Evolutionary conservation across 2,888 invertebrate species (phyloP).

Genomic region (Melinaea menophilus): DNA sequence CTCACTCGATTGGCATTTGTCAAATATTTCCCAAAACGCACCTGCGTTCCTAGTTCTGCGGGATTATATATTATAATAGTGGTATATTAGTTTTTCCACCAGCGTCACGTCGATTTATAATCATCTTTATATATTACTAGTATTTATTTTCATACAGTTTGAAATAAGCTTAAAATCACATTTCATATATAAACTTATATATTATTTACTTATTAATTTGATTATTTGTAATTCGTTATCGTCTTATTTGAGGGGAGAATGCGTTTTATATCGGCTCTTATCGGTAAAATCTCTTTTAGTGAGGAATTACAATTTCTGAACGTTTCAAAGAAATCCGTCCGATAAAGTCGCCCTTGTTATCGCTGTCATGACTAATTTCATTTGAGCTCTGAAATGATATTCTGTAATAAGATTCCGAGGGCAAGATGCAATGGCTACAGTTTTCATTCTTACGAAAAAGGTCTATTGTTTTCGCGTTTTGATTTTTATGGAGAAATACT

Average conservation of each 20-base stretch:
- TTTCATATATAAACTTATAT: too few species aligned
- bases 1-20: conserved; percentile 39
- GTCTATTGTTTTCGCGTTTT: conserved; percentile 8
- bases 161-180: too few species aligned
- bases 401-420: background rate
- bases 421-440: background rate
- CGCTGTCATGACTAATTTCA: conserved; percentile 17
- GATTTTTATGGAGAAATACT: conserved; percentile 5
- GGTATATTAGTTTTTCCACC: too few species aligned
- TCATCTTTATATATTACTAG: too few species aligned
- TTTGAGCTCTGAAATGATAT: conserved; percentile 4
- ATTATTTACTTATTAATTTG: background rate
- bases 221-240: background rate
- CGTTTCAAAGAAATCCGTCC: conserved; percentile 33
- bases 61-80: too few species aligned
- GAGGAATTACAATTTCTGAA: conserved; percentile 37
- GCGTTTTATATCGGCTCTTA: conserved; percentile 20
- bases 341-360: conserved; percentile 37
- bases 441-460: conserved; percentile 3
- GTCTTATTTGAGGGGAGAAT: conserved; percentile 16
- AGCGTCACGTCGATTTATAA: too few species aligned
- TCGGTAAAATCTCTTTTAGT: conserved; percentile 24
- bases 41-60: conserved; percentile 9
- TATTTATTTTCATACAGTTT: too few species aligned
- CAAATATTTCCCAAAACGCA: conserved; percentile 12